phyloP scores from a whole-genome alignment of 2,888 invertebrate species.

The Eilema griseolum region DNA sequence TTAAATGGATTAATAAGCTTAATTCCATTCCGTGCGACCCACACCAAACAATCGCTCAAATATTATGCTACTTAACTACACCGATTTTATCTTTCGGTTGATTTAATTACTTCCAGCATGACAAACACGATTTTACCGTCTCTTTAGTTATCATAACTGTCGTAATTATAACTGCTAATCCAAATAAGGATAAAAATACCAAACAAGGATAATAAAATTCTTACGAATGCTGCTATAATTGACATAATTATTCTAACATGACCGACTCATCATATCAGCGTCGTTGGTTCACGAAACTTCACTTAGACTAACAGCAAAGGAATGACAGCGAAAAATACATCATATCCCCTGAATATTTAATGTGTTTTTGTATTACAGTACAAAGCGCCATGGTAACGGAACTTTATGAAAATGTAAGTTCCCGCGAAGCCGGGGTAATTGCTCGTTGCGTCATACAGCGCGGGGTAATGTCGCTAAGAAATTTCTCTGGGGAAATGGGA shows the following conservation, averaged over 20 bases:
- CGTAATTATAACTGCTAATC: background rate
- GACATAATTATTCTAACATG: background rate
- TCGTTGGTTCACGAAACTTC: background rate
- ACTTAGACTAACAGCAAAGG: background rate
- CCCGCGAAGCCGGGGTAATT: slow-evolving; percentile 65
- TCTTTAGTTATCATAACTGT: background rate
- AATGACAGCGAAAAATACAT: slow-evolving; percentile 28
- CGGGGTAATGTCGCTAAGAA: slow-evolving; percentile 80
- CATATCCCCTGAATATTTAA: slow-evolving; percentile 42
- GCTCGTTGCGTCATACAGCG: slow-evolving; percentile 73
- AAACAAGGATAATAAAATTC: slow-evolving; percentile 1
- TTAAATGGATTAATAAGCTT: slow-evolving; percentile 60
- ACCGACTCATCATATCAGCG: background rate
- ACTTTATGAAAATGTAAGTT: slow-evolving; percentile 60
- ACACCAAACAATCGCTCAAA: background rate
- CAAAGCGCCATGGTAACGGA: slow-evolving; percentile 38
- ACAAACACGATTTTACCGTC: background rate
- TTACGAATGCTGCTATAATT: background rate
- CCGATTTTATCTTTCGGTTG: background rate
- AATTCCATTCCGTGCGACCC: slow-evolving; percentile 41
- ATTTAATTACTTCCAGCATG: background rate
- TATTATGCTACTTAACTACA: background rate
- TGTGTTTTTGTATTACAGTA: slow-evolving; percentile 41
- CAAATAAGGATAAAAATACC: background rate
- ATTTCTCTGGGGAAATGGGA: slow-evolving; percentile 83